Percentiles rank a stretch among this genome's conserved stretches.
These are phyloP conservation scores for Drosophila novamexicana DNA, from an alignment of 1,140 invertebrate species.

Conservation along the genomic window DNA sequence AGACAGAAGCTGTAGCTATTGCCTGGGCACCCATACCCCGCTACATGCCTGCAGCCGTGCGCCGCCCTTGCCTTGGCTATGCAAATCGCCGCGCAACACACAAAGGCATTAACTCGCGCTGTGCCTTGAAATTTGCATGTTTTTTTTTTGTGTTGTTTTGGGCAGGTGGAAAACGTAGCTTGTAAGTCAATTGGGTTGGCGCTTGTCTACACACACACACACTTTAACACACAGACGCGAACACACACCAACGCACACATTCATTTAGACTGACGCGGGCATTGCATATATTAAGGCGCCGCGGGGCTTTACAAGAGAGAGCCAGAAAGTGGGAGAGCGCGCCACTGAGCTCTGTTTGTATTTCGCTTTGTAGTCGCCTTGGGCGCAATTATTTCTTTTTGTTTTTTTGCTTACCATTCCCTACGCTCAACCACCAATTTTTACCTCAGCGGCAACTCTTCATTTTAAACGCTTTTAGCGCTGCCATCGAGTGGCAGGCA, in stretches of 20 bases:
- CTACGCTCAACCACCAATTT: neutral
- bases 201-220: conserved; percentile 30
- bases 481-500: conserved; percentile 67
- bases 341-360: conserved; percentile 75
- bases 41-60: neutral
- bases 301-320: conserved; percentile 25
- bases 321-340: conserved; percentile 14
- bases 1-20: conserved; percentile 51
- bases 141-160: conserved; percentile 48
- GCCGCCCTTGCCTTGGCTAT: conserved; percentile 54
- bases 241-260: conserved; percentile 55
- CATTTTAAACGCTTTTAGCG: conserved; percentile 72
- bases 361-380: conserved; percentile 81
- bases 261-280: conserved; percentile 67
- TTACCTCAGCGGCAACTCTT: conserved; percentile 34
- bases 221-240: conserved; percentile 11
- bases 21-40: conserved; percentile 1
- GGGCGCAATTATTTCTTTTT: conserved; percentile 72
- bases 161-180: conserved; percentile 52
- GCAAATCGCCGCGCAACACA: conserved; percentile 73
- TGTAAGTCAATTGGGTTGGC: conserved; percentile 72
- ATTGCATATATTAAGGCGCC: conserved; percentile 69
- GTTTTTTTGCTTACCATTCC: conserved; percentile 41
- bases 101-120: conserved; percentile 44
- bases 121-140: conserved; percentile 72